These are phyloP conservation scores for Platyura marginata DNA, from an alignment of 1,140 invertebrate species.

Conservation along the genomic window DNA sequence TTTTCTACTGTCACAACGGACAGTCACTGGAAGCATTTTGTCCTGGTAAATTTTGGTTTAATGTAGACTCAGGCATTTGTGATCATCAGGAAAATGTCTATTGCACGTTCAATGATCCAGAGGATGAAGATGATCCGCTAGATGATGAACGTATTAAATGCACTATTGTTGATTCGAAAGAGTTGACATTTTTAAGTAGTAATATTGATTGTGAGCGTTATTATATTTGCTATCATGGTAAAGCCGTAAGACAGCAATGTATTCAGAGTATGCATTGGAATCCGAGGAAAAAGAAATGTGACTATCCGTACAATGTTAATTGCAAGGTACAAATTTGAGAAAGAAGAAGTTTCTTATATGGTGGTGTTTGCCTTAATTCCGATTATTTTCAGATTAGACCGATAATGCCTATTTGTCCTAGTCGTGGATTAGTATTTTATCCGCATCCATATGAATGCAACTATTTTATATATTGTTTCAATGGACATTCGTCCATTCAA, in stretches of 20 bases:
- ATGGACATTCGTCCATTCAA: not conserved
- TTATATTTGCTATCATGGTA: slow-evolving; percentile 1
- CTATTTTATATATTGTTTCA: not conserved
- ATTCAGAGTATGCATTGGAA: not conserved
- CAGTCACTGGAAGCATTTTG: not conserved
- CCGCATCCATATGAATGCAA: not conserved
- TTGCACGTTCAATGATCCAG: not conserved
- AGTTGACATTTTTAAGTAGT: not conserved
- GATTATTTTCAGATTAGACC: not conserved
- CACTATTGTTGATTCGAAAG: not conserved
- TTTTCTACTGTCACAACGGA: not conserved
- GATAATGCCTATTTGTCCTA: not conserved
- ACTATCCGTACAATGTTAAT: not conserved
- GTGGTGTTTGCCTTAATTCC: not conserved
- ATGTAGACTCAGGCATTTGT: not conserved
- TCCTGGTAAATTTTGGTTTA: not conserved
- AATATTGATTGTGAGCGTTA: not conserved
- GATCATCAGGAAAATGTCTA: not conserved
- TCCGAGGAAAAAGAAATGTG: not conserved
- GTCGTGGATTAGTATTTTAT: not conserved
- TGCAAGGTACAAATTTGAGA: too few relatives aligned
- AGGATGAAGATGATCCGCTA: not conserved
- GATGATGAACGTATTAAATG: slow-evolving; percentile 1
- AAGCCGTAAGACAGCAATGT: not conserved
- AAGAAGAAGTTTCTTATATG: not conserved